A percentile compares a stretch with the other conserved stretches of the same genome.
phyloP scores from a whole-genome alignment of 2,888 invertebrate genomes.

The Melanargia galathea region DNA sequence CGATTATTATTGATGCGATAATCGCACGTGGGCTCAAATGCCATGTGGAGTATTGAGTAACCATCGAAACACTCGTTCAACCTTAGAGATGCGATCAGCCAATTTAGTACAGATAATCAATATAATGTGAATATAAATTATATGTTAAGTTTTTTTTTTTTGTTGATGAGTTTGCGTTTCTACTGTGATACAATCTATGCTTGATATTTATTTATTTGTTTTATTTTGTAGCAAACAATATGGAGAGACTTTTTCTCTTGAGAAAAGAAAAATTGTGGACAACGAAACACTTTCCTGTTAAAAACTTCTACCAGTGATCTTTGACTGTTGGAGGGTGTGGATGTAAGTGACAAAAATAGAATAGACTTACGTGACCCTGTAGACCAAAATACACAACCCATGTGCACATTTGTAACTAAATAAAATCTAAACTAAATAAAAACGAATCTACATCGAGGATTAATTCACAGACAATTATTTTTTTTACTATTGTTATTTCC shows the following conservation, averaged over 20 bases:
- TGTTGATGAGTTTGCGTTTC: conserved; percentile 12
- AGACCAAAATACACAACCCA: neutral
- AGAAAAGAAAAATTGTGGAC: no score
- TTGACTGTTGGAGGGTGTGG: no score
- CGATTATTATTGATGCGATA: conserved; percentile 31
- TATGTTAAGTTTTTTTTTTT: conserved; percentile 12
- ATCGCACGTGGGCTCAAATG: conserved; percentile 32
- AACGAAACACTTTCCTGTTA: no score
- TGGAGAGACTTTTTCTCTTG: no score
- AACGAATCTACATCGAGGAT: no score
- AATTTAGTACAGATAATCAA: conserved; percentile 10
- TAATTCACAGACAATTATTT: no score
- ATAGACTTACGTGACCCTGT: neutral
- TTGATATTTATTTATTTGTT: neutral
- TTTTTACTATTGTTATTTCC: no score
- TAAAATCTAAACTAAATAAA: no score
- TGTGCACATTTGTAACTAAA: no score
- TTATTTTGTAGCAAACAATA: no score
- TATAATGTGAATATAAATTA: conserved; percentile 11
- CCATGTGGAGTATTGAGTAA: conserved; percentile 29
- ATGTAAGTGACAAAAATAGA: no score
- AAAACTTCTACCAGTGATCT: no score
- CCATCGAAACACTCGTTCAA: conserved; percentile 23
- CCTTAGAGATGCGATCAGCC: conserved; percentile 22
- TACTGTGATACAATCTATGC: neutral